Base-by-base conservation (phyloP, 2,888 invertebrate species). In the Lochmaea capreae region DNA sequence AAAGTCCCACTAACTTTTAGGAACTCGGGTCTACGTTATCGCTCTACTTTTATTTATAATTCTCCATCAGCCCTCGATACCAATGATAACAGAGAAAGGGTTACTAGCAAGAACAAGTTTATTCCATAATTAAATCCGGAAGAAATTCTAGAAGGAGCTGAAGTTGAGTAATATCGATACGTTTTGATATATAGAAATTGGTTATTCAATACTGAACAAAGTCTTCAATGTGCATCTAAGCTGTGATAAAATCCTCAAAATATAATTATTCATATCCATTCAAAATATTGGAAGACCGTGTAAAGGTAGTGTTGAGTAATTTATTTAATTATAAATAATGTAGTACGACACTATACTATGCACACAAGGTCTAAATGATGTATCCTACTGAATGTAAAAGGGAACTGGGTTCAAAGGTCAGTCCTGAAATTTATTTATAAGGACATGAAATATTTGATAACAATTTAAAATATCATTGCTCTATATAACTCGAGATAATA, bases 11-110 rank as follows among this genome's bases (percentile, higher is more conserved):
- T 43, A 54, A 71, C 52, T 71, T 71, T 63, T 42, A 58, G 71
- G 26, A 33, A 58, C 65, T 65, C 22, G n/a, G 65, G 46, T 65
- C 65, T 71, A 18, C 65, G 70, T 71, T 69, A 69, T 69, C 63
- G 69, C 62, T 54, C 63, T 54, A 69, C 69, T 69, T 71, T 65
- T 65, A 58, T 65, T 71, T 71, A 71, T 71, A 65, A 57, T 58
- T 57, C 65, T 71, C 70, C 65, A 71, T 71, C 65, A 71, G 65
- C 65, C 70, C 70, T 16, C 70, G 65, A 71, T 71, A 62, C 70
- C 65, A 57, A 39, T 42, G 54, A 42, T 42, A 62, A 42, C 62
- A n/a, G n/a, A 39, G 43, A 52, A 71, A 71, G 70, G 70, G 70
- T 71, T 71, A 71, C 65, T 65, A 71, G 65, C 57, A 33, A 58